A percentile compares a stretch with the other conserved stretches of the same genome.
Evolutionary conservation across 2,113 vertebrate genomes (phyloP).

Genomic region (Cervus canadensis): DNA sequence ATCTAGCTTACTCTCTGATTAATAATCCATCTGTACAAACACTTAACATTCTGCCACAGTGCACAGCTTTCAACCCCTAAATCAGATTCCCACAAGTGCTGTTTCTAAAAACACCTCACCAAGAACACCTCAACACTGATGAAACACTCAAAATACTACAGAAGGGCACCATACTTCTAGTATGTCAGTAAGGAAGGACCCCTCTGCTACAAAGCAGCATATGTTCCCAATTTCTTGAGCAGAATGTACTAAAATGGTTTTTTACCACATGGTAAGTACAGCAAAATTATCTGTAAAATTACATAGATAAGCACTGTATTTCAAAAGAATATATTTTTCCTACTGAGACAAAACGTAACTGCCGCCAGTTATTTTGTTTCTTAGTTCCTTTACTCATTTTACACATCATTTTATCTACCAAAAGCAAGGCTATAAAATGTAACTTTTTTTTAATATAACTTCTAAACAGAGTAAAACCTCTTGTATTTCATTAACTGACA

Average conservation of each 20-base stretch:
- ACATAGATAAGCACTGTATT: not conserved
- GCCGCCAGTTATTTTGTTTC: not conserved
- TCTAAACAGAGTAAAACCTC: not conserved
- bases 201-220: conserved; percentile 43
- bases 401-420: not conserved
- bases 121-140: conserved; percentile 17
- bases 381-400: conserved; percentile 33
- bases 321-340: not conserved
- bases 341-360: not conserved
- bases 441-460: not conserved
- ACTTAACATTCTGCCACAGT: not conserved
- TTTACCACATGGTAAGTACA: not conserved
- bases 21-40: conserved; percentile 45
- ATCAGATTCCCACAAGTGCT: conserved; percentile 30
- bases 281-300: conserved; percentile 1
- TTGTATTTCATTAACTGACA: not conserved
- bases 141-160: conserved; percentile 34
- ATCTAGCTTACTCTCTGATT: conserved; percentile 28
- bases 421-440: not conserved
- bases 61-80: not conserved
- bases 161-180: conserved; percentile 22
- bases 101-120: not conserved
- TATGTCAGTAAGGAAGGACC: conserved; percentile 38
- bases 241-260: not conserved
- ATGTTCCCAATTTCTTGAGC: not conserved